phyloP scores from a whole-genome alignment of 2,797 vertebrate species.

The Etheostoma perlongum region DNA sequence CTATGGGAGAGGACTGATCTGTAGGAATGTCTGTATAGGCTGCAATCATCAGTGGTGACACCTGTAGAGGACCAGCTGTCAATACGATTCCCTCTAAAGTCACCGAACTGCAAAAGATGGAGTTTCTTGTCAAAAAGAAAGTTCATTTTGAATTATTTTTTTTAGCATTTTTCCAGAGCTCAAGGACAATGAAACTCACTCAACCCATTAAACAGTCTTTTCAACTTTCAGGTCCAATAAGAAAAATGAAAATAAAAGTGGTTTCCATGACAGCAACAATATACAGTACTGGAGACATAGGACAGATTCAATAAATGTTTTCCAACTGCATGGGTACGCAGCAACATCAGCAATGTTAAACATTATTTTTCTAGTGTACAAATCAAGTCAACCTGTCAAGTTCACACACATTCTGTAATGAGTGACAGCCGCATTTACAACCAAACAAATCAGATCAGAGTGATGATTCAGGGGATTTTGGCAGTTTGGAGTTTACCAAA shows the following conservation, averaged over 20 bases:
- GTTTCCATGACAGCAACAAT: conserved; percentile 1
- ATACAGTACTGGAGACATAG: neutral
- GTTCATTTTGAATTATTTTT: conserved; percentile 7
- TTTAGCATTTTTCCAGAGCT: conserved; percentile 32
- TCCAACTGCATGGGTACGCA: neutral
- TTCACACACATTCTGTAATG: neutral
- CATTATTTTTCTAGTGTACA: neutral
- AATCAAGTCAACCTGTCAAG: neutral
- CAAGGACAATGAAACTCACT: conserved; percentile 28
- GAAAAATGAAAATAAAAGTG: conserved; percentile 15
- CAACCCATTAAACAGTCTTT: conserved; percentile 14
- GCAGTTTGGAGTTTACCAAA: neutral
- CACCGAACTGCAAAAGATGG: conserved; percentile 17
- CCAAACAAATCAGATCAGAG: neutral
- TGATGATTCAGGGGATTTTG: neutral
- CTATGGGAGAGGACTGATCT: conserved; percentile 41
- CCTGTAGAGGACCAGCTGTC: conserved; percentile 58
- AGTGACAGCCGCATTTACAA: conserved; percentile 13
- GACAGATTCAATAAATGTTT: neutral
- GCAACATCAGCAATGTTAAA: neutral
- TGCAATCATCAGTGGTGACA: conserved; percentile 41
- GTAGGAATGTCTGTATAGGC: conserved; percentile 19
- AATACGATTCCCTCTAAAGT: conserved; percentile 15
- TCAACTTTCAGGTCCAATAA: conserved; percentile 30
- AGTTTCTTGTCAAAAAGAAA: neutral